phyloP scores from a whole-genome alignment of 2,888 invertebrate species.

The Eucriotettix oculatus region DNA sequence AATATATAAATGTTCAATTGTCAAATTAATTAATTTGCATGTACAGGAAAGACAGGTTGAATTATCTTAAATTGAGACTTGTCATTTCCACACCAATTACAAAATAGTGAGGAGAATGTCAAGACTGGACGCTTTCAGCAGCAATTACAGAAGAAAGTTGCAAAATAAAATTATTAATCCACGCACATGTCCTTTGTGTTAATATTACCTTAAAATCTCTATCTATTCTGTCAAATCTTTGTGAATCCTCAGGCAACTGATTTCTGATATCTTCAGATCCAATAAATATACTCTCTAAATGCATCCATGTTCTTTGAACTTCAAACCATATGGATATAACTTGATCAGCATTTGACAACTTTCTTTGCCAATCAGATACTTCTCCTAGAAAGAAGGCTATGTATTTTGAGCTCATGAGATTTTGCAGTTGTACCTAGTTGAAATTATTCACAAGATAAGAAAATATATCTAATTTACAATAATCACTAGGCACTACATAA shows the following conservation, averaged over 20 bases:
- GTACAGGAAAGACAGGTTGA: no score
- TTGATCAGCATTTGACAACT: conserved; percentile 76
- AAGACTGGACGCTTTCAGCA: no score
- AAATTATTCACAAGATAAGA: not conserved
- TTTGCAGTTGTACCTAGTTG: conserved; percentile 56
- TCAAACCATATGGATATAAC: conserved; percentile 67
- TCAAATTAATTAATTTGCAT: no score
- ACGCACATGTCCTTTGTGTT: no score
- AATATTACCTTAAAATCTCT: conserved; percentile 54
- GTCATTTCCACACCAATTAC: no score
- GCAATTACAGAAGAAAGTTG: no score
- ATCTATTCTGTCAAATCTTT: conserved; percentile 74
- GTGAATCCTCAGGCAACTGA: conserved; percentile 82
- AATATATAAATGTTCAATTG: no score
- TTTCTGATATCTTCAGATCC: conserved; percentile 87
- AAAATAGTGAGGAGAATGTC: no score
- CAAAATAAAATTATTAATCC: no score
- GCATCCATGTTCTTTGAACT: conserved; percentile 87
- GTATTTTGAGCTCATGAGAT: conserved; percentile 85
- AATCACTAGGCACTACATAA: no score
- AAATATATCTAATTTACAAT: no score
- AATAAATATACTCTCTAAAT: conserved; percentile 87
- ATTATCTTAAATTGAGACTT: no score
- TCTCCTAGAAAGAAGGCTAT: conserved; percentile 71
- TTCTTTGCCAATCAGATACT: conserved; percentile 76